Evolutionary conservation across 2,113 vertebrate species (phyloP).

Genomic region (Trinectes maculatus): DNA sequence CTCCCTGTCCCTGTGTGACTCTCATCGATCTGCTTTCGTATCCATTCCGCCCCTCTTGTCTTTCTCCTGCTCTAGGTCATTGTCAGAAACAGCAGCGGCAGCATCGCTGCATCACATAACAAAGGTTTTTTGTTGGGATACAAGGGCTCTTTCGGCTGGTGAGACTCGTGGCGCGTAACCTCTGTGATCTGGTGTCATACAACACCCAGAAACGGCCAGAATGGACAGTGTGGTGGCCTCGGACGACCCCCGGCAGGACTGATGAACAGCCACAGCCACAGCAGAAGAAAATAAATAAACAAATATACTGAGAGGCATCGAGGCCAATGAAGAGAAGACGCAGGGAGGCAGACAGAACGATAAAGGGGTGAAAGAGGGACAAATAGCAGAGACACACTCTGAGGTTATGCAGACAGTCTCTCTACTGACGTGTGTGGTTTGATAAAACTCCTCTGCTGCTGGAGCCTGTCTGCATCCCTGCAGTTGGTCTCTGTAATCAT

Average conservation of each 20-base stretch:
- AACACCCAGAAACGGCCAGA: slow-evolving; percentile 72
- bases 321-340: slow-evolving; percentile 14
- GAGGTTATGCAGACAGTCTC: slow-evolving; percentile 18
- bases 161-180: slow-evolving; percentile 60
- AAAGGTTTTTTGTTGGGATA: slow-evolving; percentile 69
- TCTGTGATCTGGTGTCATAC: no score
- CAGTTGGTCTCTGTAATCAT: slow-evolving; percentile 14
- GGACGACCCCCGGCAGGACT: slow-evolving; percentile 42
- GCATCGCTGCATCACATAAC: slow-evolving; percentile 76
- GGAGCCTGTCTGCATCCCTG: slow-evolving; percentile 5
- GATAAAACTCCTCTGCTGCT: background rate
- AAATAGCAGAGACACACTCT: background rate
- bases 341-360: slow-evolving; percentile 10
- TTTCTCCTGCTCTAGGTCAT: slow-evolving; percentile 39
- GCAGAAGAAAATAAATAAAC: slow-evolving; percentile 38
- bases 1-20: slow-evolving; percentile 27
- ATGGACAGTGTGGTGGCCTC: slow-evolving; percentile 61
- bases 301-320: slow-evolving; percentile 28
- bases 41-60: slow-evolving; percentile 22
- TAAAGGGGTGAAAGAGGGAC: slow-evolving; percentile 23
- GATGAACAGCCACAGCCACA: slow-evolving; percentile 62
- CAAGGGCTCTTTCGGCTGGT: slow-evolving; percentile 66
- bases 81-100: slow-evolving; percentile 56
- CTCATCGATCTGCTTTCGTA: slow-evolving; percentile 7
- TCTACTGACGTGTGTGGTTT: slow-evolving; percentile 15